Evolutionary conservation across 1,140 invertebrate genomes (phyloP).

Genomic region (Oreohelix idahoensis): DNA sequence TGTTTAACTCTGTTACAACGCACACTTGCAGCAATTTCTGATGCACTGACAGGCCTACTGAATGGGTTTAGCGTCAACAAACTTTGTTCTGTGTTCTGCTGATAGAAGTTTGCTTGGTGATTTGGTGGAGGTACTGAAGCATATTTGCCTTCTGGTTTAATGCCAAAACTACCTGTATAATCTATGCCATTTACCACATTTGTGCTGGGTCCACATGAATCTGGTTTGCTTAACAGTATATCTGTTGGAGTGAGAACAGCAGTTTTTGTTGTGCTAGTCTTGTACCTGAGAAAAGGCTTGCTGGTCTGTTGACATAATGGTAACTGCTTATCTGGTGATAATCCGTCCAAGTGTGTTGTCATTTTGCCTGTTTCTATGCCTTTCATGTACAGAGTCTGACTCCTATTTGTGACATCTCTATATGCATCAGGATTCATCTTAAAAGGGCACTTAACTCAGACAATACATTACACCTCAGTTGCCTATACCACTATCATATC

Average conservation of each 20-base stretch:
- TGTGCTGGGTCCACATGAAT: neutral
- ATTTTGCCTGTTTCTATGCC: constrained; percentile 23
- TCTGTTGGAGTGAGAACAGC: constrained; percentile 51
- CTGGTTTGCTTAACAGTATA: neutral
- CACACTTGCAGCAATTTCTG: constrained; percentile 62
- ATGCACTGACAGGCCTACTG: constrained; percentile 66
- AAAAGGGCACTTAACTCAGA: neutral
- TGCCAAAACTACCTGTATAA: neutral
- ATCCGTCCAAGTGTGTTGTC: constrained; percentile 54
- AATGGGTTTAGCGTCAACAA: constrained; percentile 57
- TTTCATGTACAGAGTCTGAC: neutral
- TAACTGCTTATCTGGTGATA: constrained; percentile 65
- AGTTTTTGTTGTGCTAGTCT: constrained; percentile 52
- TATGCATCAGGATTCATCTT: constrained; percentile 22
- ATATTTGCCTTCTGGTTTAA: neutral
- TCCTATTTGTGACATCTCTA: neutral
- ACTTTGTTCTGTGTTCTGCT: neutral
- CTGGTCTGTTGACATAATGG: constrained; percentile 64
- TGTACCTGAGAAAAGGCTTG: constrained; percentile 67
- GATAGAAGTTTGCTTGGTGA: neutral
- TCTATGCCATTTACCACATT: neutral
- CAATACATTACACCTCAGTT: neutral
- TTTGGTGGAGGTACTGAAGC: neutral
- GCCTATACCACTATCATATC: neutral
- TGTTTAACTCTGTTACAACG: constrained; percentile 42